phyloP scores from a whole-genome alignment of 2,797 vertebrate genomes.

The Sparidentex hasta region DNA sequence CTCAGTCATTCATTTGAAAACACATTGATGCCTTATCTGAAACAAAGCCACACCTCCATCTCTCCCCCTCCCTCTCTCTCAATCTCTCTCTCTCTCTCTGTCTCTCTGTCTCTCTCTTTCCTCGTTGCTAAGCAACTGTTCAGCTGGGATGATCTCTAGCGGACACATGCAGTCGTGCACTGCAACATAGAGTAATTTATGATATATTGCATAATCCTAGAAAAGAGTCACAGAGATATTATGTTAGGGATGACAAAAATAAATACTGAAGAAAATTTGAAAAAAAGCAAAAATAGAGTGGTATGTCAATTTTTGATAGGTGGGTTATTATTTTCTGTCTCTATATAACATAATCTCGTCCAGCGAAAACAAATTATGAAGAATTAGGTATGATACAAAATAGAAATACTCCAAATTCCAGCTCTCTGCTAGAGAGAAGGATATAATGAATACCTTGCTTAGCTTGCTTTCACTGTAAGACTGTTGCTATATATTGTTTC shows the following conservation, averaged over 20 bases:
- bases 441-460: neutral
- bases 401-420: neutral
- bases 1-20: conserved; percentile 43
- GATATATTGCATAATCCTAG: neutral
- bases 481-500: no score
- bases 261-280: neutral
- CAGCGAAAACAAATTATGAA: neutral
- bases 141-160: conserved; percentile 56
- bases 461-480: neutral
- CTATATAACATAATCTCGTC: neutral
- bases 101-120: conserved; percentile 10
- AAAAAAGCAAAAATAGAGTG: neutral
- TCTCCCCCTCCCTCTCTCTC: conserved; percentile 14
- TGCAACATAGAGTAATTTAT: conserved; percentile 14
- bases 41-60: conserved; percentile 73
- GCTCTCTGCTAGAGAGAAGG: neutral
- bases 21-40: conserved; percentile 44
- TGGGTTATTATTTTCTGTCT: neutral
- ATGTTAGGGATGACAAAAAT: neutral
- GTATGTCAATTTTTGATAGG: neutral
- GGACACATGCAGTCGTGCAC: conserved; percentile 42
- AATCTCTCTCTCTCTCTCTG: conserved; percentile 22
- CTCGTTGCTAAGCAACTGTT: conserved; percentile 81
- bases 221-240: neutral
- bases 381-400: neutral